Percentiles rank a stretch among this genome's conserved stretches.
Conservation (phyloP, 2,113 vertebrate species). For the Crotophaga sulcirostris region DNA sequence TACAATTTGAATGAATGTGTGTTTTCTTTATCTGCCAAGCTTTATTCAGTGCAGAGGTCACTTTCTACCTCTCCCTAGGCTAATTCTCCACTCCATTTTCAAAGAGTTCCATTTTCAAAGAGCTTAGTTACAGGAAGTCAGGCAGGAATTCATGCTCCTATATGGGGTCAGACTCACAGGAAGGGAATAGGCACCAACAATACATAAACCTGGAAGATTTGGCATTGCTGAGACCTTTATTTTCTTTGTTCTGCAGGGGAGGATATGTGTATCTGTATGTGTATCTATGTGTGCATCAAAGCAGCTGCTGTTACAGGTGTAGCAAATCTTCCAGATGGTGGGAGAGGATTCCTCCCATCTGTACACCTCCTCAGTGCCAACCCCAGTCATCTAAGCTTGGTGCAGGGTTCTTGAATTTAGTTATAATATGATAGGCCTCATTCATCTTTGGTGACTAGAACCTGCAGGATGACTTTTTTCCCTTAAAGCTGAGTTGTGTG, state of each 20-base stretch:
- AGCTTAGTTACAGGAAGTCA: neutral
- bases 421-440: neutral
- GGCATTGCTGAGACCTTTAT: neutral
- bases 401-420: neutral
- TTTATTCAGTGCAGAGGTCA: neutral
- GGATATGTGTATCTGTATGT: neutral
- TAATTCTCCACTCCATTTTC: neutral
- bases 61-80: neutral
- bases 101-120: neutral
- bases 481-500: neutral
- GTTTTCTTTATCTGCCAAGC: neutral
- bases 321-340: neutral
- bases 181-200: neutral
- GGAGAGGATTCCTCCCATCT: slow-evolving; percentile 1
- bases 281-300: neutral
- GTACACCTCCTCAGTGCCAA: neutral
- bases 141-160: neutral
- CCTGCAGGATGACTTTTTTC: neutral
- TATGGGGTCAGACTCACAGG: neutral
- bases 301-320: neutral
- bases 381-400: neutral
- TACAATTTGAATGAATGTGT: neutral
- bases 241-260: neutral
- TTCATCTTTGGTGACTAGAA: neutral
- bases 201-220: neutral